These are phyloP conservation scores for Netelia melanura DNA, from an alignment of 2,888 invertebrate species.

Conservation along the genomic window DNA sequence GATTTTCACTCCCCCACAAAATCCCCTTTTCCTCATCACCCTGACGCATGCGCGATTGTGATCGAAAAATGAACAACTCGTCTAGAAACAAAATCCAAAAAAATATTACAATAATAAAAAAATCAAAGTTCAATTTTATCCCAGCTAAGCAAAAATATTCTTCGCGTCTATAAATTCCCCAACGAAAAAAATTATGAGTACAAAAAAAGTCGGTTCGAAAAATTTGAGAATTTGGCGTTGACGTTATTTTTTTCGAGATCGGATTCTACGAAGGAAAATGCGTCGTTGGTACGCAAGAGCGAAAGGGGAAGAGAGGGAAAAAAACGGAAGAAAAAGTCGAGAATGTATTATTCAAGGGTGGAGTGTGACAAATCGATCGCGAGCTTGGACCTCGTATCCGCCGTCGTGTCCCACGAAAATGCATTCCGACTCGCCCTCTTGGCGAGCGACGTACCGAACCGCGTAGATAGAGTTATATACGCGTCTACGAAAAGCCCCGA, in stretches of 20 bases:
- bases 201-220: too few species aligned
- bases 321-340: constrained; percentile 9
- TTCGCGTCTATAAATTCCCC: too few species aligned
- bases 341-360: constrained; percentile 42
- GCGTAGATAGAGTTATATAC: not conserved
- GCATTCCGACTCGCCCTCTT: constrained; percentile 17
- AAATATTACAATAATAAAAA: not conserved
- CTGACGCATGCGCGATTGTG: constrained; percentile 17
- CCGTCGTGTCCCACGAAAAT: constrained; percentile 33
- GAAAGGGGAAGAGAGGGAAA: not conserved
- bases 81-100: too few species aligned
- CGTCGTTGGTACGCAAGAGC: too few species aligned
- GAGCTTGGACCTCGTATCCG: constrained; percentile 8
- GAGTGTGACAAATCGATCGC: constrained; percentile 56
- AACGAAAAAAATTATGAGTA: too few species aligned
- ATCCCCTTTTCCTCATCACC: constrained; percentile 40
- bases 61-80: constrained; percentile 51
- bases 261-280: too few species aligned
- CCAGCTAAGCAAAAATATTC: too few species aligned
- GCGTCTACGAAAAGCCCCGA: constrained; percentile 28
- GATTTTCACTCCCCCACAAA: constrained; percentile 79
- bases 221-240: too few species aligned
- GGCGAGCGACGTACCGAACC: constrained; percentile 16
- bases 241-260: too few species aligned
- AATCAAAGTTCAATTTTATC: too few species aligned